These are phyloP conservation scores for Blennius ocellaris DNA, from an alignment of 2,113 vertebrate species.

Conservation along the genomic window DNA sequence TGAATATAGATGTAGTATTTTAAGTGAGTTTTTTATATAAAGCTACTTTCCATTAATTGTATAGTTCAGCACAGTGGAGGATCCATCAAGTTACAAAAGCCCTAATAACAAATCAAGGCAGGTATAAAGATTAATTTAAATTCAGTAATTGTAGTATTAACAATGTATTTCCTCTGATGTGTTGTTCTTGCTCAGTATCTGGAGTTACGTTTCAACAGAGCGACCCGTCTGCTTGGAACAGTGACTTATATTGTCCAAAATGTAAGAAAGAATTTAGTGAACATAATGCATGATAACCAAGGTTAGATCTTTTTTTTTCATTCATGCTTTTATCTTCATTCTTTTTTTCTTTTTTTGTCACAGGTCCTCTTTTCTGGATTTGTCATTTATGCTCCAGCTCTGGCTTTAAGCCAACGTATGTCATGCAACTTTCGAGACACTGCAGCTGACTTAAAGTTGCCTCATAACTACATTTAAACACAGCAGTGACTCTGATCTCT, in stretches of 20 bases:
- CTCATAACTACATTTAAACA: too few relatives aligned
- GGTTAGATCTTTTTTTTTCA: too few relatives aligned
- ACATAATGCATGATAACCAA: neutral
- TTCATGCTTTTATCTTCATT: neutral
- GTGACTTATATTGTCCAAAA: slow-evolving; percentile 87
- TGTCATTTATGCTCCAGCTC: slow-evolving; percentile 93
- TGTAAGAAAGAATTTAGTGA: slow-evolving; percentile 73
- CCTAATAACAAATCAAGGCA: too few relatives aligned
- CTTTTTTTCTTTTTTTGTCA: neutral
- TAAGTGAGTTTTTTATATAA: neutral
- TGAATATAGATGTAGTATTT: too few relatives aligned
- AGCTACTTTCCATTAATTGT: too few relatives aligned
- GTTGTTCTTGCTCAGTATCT: slow-evolving; percentile 82
- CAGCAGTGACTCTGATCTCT: neutral
- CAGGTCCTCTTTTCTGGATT: slow-evolving; percentile 93
- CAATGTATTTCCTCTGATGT: too few relatives aligned
- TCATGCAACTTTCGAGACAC: neutral
- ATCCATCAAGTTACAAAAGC: too few relatives aligned
- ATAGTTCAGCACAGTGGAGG: too few relatives aligned
- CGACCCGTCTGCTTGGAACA: slow-evolving; percentile 86
- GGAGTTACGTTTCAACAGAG: slow-evolving; percentile 90
- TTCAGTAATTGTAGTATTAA: too few relatives aligned
- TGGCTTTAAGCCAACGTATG: slow-evolving; percentile 94
- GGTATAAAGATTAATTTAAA: too few relatives aligned
- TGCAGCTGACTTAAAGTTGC: too few relatives aligned